Base-by-base conservation (phyloP, 2,888 invertebrate species). In the Gandaritis pyraliata region DNA sequence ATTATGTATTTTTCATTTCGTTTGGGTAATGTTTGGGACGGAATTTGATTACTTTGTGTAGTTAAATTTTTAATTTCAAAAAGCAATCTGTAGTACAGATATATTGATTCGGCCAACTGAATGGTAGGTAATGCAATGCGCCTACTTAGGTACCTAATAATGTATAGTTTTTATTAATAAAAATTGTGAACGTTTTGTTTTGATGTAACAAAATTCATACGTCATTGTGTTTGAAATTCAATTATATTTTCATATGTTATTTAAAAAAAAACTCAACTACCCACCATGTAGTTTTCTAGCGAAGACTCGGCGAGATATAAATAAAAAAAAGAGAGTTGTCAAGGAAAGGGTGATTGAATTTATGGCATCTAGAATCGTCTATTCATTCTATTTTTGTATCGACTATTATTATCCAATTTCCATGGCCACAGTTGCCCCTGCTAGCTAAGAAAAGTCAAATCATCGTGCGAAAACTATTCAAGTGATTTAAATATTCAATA, bases 381-480 rank as follows among this genome's bases (percentile, higher is more conserved):
- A 33, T 11, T 15, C 15, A 33, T 15, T 4, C 29, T 5, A 30
- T 30, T 41, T 10, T 13, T 43, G 3, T 23, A 23, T 23, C 23
- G 23, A 23, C 41, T 7, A 30, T 43, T 52, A 12, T 41, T 30
- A 3, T 6, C 1, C 13, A 41, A 15, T 11, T 16, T 23, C 23
- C 36, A 43, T 15, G 38, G 47, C 30, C 39, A 23, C 46, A 29
- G 6, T 36, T 15, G 33, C 36, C 36, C 13, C 23, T 51, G 55
- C 51, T 54, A 15, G 30, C 57, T n/a, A 62, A 61, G 58, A 68
- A 68, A 15, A 43, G 64, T 56, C 58, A 61, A 79, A 84, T 86
- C 82, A 77, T 82, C 88, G 86, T 90, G 87, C 83, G 88, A 90
- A 88, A 80, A 77, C 62, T 69, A 68, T 80, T 77, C 72, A 65